These are phyloP conservation scores for Tenualosa ilisha DNA, from an alignment of 2,797 vertebrate species.

Conservation along the genomic window DNA sequence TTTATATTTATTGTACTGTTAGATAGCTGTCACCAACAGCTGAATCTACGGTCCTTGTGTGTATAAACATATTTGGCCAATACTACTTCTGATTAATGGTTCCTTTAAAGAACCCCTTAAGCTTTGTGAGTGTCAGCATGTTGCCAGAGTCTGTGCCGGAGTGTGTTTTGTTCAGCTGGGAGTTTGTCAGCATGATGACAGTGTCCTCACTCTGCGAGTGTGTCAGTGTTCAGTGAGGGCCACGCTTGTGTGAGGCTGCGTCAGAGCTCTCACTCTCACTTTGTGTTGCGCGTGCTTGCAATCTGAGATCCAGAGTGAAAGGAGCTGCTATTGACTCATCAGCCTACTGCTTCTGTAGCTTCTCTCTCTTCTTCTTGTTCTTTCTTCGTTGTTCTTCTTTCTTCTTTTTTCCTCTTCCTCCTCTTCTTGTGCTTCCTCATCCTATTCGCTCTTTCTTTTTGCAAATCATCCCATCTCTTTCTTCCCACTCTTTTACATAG, in stretches of 20 bases:
- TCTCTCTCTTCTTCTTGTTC: background rate
- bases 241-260: slow-evolving; percentile 1
- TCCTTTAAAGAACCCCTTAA: background rate
- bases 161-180: background rate
- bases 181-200: slow-evolving; percentile 23
- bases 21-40: no score
- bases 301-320: slow-evolving; percentile 42
- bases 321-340: slow-evolving; percentile 54
- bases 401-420: background rate
- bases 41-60: no score
- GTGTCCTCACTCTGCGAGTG: background rate
- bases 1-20: no score
- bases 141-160: background rate
- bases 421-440: no score
- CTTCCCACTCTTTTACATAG: no score
- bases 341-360: slow-evolving; percentile 36
- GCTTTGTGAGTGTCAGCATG: background rate
- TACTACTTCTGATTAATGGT: background rate
- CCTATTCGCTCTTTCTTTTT: background rate
- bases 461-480: slow-evolving; percentile 15
- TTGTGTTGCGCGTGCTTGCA: background rate
- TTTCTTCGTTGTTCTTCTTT: background rate
- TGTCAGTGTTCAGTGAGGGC: background rate
- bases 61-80: no score
- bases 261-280: background rate